Conservation (phyloP, 2,113 vertebrate species). For the Oreochromis niloticus region DNA sequence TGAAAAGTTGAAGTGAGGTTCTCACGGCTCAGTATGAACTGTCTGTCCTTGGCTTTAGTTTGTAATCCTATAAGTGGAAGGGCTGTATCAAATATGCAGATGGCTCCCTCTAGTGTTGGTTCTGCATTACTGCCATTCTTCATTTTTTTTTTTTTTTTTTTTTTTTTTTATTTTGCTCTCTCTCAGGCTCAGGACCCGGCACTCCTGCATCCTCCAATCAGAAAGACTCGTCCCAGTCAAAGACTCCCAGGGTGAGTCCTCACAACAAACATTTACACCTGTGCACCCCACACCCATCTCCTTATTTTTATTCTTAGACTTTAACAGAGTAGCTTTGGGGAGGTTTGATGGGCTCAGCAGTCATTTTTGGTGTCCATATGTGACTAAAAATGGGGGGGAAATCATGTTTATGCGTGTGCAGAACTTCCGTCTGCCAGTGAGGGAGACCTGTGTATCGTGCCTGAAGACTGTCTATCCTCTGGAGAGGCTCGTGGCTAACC, state of each 20-base stretch:
- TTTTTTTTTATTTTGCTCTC: not conserved
- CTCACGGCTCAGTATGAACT: accelerated
- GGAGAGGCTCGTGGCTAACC: constrained; percentile 93
- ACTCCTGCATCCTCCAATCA: constrained; percentile 8
- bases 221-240: constrained; percentile 55
- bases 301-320: not conserved
- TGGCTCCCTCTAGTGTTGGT: constrained; percentile 37
- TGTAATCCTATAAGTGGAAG: not conserved
- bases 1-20: accelerated
- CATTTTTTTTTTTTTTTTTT: too few species aligned
- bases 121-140: not conserved
- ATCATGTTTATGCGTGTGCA: constrained; percentile 21
- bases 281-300: not conserved
- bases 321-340: not conserved
- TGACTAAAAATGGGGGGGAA: not conserved
- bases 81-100: not conserved
- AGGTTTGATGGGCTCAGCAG: not conserved
- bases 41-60: accelerated
- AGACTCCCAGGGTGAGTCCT: constrained; percentile 52
- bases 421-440: constrained; percentile 81
- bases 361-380: not conserved
- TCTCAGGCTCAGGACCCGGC: constrained; percentile 18
- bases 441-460: constrained; percentile 87
- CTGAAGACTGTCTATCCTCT: constrained; percentile 95
- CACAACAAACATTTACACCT: not conserved